Percentiles rank a stretch among this genome's conserved stretches.
Conservation (phyloP, 2,888 invertebrate species). For the Drosophila dives region DNA sequence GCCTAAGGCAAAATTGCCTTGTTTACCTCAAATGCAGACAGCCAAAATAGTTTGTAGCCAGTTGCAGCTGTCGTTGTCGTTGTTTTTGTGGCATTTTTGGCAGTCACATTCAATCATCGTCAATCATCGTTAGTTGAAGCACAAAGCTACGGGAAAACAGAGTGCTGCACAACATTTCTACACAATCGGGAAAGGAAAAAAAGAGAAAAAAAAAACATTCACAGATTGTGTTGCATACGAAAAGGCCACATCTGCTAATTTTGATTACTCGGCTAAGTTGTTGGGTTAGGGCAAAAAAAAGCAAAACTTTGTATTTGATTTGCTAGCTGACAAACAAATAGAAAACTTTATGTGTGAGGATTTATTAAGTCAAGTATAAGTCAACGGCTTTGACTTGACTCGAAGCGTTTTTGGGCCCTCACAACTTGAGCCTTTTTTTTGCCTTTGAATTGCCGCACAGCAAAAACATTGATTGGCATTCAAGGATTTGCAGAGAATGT, state of each 20-base stretch:
- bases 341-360: slow-evolving; percentile 49
- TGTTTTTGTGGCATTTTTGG: slow-evolving; percentile 10
- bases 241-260: slow-evolving; percentile 61
- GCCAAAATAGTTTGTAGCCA: slow-evolving; percentile 3
- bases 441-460: not conserved
- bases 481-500: slow-evolving; percentile 3
- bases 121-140: slow-evolving; percentile 49
- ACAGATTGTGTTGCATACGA: slow-evolving; percentile 54
- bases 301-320: slow-evolving; percentile 41
- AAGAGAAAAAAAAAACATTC: slow-evolving; percentile 33
- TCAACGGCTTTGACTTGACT: slow-evolving; percentile 47
- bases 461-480: not conserved
- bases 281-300: slow-evolving; percentile 1
- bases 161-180: slow-evolving; percentile 42
- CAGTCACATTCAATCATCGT: slow-evolving; percentile 49
- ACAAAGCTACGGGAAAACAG: slow-evolving; percentile 22
- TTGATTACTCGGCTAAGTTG: slow-evolving; percentile 57
- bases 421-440: not conserved
- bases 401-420: not conserved
- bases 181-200: slow-evolving; percentile 47
- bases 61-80: slow-evolving; percentile 18
- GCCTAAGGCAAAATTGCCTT: not conserved
- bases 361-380: slow-evolving; percentile 58
- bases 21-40: not conserved
- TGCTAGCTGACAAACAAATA: slow-evolving; percentile 23